These are phyloP conservation scores for Harlomillsia oculata DNA, from an alignment of 1,140 invertebrate genomes.

Conservation along the genomic window DNA sequence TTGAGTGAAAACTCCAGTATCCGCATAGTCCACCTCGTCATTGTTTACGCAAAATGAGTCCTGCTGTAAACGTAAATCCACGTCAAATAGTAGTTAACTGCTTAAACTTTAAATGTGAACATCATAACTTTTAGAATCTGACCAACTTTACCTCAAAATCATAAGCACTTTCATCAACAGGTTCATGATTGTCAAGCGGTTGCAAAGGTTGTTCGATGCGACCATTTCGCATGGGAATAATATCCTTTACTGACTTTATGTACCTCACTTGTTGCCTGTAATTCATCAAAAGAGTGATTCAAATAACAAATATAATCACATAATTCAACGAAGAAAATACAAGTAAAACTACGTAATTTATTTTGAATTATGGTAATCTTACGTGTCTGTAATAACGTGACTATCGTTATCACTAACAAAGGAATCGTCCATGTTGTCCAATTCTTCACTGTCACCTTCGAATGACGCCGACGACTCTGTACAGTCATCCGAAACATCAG, in stretches of 20 bases:
- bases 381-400: conserved; percentile 13
- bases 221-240: neutral
- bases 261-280: conserved; percentile 28
- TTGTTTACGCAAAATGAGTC: conserved; percentile 26
- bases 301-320: neutral
- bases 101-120: neutral
- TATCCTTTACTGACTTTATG: conserved; percentile 15
- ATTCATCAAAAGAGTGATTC: conserved; percentile 3
- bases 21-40: conserved; percentile 26
- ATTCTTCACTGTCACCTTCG: conserved; percentile 9
- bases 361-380: neutral
- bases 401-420: conserved; percentile 15
- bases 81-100: neutral
- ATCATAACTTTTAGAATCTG: neutral
- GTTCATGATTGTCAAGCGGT: neutral
- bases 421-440: conserved; percentile 14
- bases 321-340: neutral
- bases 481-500: conserved; percentile 8
- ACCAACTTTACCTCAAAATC: neutral
- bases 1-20: conserved; percentile 31
- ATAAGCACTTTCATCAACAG: neutral
- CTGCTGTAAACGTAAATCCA: conserved; percentile 15
- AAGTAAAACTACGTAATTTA: neutral
- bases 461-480: neutral
- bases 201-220: neutral